These are phyloP conservation scores for Corythaixoides concolor DNA, from an alignment of 2,113 vertebrate species.

Conservation along the genomic window DNA sequence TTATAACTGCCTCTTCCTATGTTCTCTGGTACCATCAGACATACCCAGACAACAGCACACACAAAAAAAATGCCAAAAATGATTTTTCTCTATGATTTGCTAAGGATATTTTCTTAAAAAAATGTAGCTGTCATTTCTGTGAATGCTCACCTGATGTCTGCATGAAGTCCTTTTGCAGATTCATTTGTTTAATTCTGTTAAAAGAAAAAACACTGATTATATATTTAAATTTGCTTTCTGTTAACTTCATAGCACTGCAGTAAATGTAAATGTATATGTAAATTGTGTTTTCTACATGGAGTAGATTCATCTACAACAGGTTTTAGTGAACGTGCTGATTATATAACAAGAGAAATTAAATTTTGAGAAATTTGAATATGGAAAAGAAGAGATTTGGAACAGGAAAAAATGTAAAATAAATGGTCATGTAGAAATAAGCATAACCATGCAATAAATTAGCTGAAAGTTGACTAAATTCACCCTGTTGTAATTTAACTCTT, in stretches of 20 bases:
- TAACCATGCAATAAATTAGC: background rate
- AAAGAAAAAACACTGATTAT: background rate
- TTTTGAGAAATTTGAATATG: background rate
- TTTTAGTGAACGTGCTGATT: background rate
- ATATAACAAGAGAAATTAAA: background rate
- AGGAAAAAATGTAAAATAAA: background rate
- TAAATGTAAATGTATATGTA: too few relatives aligned
- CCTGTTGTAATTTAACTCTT: background rate
- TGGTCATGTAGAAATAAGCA: background rate
- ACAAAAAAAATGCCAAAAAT: constrained; percentile 83
- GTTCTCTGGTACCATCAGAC: background rate
- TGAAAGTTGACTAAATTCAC: background rate
- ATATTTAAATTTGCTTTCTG: background rate
- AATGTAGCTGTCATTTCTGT: constrained; percentile 77
- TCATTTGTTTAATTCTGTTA: constrained; percentile 23
- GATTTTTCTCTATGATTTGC: constrained; percentile 77
- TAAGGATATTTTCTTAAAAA: constrained; percentile 80
- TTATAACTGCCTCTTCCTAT: background rate
- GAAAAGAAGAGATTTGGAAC: background rate
- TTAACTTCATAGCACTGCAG: too few relatives aligned
- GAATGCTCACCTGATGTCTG: constrained; percentile 78
- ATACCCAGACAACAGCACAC: constrained; percentile 80
- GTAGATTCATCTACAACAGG: background rate
- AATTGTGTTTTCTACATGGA: background rate
- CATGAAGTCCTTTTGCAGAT: constrained; percentile 81